These are phyloP conservation scores for Aplodontia rufa DNA, from an alignment of 2,113 vertebrate species.

Conservation along the genomic window DNA sequence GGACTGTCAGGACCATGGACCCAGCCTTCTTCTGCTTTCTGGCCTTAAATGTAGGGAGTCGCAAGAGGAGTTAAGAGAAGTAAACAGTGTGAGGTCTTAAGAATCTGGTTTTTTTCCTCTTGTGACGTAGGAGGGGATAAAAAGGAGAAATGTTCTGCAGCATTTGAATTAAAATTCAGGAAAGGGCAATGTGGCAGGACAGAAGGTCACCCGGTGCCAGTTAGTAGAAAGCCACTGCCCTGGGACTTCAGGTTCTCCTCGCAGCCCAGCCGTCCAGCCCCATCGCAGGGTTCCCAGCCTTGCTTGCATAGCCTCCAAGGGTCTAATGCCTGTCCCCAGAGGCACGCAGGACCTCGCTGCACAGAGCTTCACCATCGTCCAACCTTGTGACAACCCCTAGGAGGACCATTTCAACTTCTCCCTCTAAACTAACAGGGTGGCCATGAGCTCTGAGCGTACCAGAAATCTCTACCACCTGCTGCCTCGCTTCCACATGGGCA, in stretches of 20 bases:
- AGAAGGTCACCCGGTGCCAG: neutral
- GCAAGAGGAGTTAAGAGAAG: no score
- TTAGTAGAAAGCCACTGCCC: neutral
- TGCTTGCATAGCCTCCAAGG: neutral
- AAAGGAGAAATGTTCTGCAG: neutral
- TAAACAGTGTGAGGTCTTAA: no score
- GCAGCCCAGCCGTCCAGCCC: neutral
- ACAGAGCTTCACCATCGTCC: neutral
- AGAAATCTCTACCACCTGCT: neutral
- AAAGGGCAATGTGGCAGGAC: neutral
- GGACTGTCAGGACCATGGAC: rapidly evolving
- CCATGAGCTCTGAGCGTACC: neutral
- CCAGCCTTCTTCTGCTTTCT: neutral
- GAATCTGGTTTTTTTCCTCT: neutral
- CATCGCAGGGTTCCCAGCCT: neutral
- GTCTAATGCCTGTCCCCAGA: neutral
- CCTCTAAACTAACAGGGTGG: neutral
- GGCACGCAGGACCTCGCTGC: neutral
- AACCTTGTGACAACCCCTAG: neutral
- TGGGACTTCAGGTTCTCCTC: neutral
- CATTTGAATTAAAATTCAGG: neutral
- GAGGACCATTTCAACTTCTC: neutral
- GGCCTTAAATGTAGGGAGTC: no score
- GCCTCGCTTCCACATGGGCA: neutral
- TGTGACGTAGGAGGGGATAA: neutral